Evolutionary conservation across 92 coral and sea anemone species (phyloP), one percentile per base, ranked within the genome.

Genomic region (Parazoanthus atlanticus): DNA sequence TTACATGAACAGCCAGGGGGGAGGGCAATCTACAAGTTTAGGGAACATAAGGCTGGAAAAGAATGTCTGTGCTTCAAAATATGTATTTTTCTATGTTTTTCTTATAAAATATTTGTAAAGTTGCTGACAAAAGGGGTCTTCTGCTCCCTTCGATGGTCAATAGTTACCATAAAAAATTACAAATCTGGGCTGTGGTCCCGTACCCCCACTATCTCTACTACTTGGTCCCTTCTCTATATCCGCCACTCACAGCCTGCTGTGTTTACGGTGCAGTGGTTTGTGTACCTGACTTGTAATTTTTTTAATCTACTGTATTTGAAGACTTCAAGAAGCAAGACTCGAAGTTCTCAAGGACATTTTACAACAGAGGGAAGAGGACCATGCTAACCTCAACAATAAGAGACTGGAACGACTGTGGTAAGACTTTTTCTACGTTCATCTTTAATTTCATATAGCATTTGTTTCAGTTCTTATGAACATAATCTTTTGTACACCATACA

Each of bases 321-420:
- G 99, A 81, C 84, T 97, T 13, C 99, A 97, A 66, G 99, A 97
- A 80, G 98, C 99, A 30, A 87, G 99, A 75, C 96, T 97, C 41
- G 93, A 94, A 43, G 99, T 97, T 32, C 91, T 97, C 25, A 92
- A 97, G 89, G 91, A 93, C 66, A 97, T 97, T 75, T 93, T 97
- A 65, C 96, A 97, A 52, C 96, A 95, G 74, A 90, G 99, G 84
- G 99, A 97, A 84, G 95, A 97, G 78, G 98, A 95, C 40, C 99
- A 97, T 72, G 96, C 98, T 28, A 95, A 95, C 16, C 89, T 97
- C 64, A 95, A 96, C 88, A 94, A 96, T 31, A 95, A 89, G 77
- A 89, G 99, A 49, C 94, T 97, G 38, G 96, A 97, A 49, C 93
- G 94, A 88, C 90, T 97, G 25, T 97, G 99, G 99, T 97, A 29